These are phyloP conservation scores for Drosophila maculinotata DNA, from an alignment of 2,888 invertebrate species.

Conservation along the genomic window DNA sequence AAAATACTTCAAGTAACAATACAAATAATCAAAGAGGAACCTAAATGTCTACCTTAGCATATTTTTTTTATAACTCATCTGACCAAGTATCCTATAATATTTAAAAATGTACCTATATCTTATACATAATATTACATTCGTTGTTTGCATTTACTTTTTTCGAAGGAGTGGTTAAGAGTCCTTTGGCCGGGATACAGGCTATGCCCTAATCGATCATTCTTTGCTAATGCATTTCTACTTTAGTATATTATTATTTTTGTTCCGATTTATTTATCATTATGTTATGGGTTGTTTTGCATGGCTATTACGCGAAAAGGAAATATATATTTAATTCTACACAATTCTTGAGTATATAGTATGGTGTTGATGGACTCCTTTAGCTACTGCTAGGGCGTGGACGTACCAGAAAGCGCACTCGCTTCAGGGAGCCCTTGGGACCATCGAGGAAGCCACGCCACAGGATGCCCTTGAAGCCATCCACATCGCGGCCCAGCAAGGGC, in stretches of 20 bases:
- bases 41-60: no score
- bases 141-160: no score
- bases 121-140: no score
- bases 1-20: no score
- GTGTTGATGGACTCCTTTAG: neutral
- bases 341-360: neutral
- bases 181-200: no score
- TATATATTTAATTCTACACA: neutral
- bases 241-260: neutral
- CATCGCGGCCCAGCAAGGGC: slow-evolving; percentile 55
- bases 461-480: slow-evolving; percentile 61
- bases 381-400: slow-evolving; percentile 47
- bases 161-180: neutral
- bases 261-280: slow-evolving; percentile 7
- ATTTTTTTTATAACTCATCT: no score
- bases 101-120: no score
- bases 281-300: slow-evolving; percentile 1
- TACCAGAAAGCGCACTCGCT: slow-evolving; percentile 55
- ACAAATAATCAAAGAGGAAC: no score
- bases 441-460: slow-evolving; percentile 67
- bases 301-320: neutral
- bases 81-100: no score
- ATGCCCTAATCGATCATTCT: neutral
- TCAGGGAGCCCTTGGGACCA: slow-evolving; percentile 69
- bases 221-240: neutral